Percentiles rank a stretch among this genome's conserved stretches.
Conservation (phyloP, 2,888 invertebrate genomes). For the Alloplasta piceator region DNA sequence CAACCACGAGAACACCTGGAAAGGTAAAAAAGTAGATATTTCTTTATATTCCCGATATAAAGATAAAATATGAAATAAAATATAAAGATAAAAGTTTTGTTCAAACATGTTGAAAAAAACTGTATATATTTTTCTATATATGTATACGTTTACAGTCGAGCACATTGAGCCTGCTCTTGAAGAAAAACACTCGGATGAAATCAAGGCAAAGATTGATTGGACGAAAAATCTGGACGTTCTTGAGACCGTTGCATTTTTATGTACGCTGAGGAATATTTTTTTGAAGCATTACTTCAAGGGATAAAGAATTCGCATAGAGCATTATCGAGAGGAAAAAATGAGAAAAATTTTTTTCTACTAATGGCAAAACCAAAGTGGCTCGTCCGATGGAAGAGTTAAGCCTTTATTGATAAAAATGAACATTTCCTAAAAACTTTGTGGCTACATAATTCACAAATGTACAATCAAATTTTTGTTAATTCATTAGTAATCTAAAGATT, state of each 20-base stretch:
- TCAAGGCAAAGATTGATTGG: conserved; percentile 69
- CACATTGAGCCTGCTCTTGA: conserved; percentile 75
- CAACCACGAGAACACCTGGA: conserved; percentile 72
- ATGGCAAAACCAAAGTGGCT: conserved; percentile 8
- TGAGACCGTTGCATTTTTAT: conserved; percentile 74
- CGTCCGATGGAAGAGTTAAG: conserved; percentile 69
- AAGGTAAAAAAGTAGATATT: conserved; percentile 72
- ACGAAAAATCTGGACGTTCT: conserved; percentile 67
- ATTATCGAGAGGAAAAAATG: background rate
- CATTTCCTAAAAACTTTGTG: conserved; percentile 67
- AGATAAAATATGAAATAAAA: background rate
- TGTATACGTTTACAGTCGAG: conserved; percentile 72
- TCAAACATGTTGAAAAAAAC: conserved; percentile 6
- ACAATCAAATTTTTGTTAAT: conserved; percentile 62
- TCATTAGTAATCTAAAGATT: conserved; percentile 50
- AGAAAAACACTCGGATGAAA: conserved; percentile 69
- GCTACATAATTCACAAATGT: conserved; percentile 40
- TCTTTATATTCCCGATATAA: conserved; percentile 10
- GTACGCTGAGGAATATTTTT: conserved; percentile 74
- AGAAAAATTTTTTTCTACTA: background rate
- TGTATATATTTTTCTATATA: background rate
- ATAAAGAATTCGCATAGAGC: conserved; percentile 13
- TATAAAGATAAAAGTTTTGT: background rate
- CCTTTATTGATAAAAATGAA: conserved; percentile 77
- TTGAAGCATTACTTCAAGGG: conserved; percentile 69